phyloP scores from a whole-genome alignment of 2,888 invertebrate species.

The Monopis laevigella region DNA sequence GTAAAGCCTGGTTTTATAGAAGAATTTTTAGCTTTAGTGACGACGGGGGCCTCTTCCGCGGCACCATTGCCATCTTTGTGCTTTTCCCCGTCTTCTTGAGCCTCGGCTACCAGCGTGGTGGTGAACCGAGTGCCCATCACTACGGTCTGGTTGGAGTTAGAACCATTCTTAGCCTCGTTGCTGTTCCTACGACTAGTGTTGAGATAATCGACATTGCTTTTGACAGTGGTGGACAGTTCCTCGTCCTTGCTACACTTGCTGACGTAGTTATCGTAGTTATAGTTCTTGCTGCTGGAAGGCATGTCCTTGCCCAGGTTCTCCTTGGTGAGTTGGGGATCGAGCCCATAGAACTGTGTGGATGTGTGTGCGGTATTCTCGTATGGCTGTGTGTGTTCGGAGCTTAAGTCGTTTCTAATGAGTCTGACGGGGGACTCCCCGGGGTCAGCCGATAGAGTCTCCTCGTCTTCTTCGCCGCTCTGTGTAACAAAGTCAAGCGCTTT shows the following conservation, averaged over 20 bases:
- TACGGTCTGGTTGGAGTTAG: too few relatives aligned
- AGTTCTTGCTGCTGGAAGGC: conserved; percentile 54
- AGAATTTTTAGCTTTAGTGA: conserved; percentile 43
- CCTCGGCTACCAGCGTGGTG: conserved; percentile 48
- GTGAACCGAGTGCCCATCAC: conserved; percentile 41
- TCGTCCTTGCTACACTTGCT: conserved; percentile 21
- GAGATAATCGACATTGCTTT: neutral
- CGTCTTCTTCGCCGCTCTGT: conserved; percentile 62
- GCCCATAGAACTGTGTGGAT: conserved; percentile 41
- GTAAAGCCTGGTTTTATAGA: conserved; percentile 47
- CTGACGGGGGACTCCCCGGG: conserved; percentile 46
- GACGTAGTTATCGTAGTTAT: conserved; percentile 37
- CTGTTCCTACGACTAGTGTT: conserved; percentile 28
- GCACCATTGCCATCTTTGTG: conserved; percentile 13
- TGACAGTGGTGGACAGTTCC: neutral
- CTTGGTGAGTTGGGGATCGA: conserved; percentile 44
- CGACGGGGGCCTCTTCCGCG: conserved; percentile 28
- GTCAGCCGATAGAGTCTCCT: conserved; percentile 64
- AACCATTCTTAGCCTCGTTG: conserved; percentile 12
- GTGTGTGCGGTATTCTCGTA: conserved; percentile 14
- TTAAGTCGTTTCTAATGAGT: conserved; percentile 45
- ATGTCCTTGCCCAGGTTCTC: conserved; percentile 49
- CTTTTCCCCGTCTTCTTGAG: too few relatives aligned
- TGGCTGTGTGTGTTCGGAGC: conserved; percentile 21
- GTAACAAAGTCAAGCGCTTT: conserved; percentile 11